Evolutionary conservation across 2,888 invertebrate genomes (phyloP).

Genomic region (Oscheius sp.): DNA sequence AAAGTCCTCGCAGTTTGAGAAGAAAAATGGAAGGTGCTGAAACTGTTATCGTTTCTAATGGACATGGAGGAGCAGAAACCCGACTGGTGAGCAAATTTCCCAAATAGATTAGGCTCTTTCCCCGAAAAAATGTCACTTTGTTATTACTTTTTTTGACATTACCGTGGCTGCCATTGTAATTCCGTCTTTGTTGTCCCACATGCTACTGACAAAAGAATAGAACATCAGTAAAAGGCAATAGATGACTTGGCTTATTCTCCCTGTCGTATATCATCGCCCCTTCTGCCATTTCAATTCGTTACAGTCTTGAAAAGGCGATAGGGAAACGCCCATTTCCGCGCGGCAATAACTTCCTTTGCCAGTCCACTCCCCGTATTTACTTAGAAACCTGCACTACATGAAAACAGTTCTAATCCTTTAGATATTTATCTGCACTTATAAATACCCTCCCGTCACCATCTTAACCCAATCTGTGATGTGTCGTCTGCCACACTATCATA

Average conservation of each 20-base stretch:
- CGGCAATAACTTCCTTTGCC: too few species aligned
- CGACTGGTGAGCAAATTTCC: conserved; percentile 48
- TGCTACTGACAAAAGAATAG: conserved; percentile 3
- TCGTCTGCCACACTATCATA: conserved; percentile 10
- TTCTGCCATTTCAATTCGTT: background rate
- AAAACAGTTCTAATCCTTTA: background rate
- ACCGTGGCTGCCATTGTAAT: too few species aligned
- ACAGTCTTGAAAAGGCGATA: background rate
- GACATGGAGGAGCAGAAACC: conserved; percentile 56
- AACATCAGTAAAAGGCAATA: background rate
- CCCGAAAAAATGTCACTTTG: too few species aligned
- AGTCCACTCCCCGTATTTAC: too few species aligned
- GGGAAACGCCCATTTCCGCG: too few species aligned
- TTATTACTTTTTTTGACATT: too few species aligned
- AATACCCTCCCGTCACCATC: background rate
- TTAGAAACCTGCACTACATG: background rate
- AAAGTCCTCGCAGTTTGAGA: background rate
- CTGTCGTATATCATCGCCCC: too few species aligned
- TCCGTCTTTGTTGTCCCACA: background rate
- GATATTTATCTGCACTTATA: background rate
- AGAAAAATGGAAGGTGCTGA: conserved; percentile 35
- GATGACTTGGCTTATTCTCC: too few species aligned
- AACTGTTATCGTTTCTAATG: conserved; percentile 52
- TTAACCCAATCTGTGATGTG: background rate
- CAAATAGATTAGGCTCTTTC: too few species aligned